Conservation (phyloP, 1,140 invertebrate genomes). For the Bombus picipes region DNA sequence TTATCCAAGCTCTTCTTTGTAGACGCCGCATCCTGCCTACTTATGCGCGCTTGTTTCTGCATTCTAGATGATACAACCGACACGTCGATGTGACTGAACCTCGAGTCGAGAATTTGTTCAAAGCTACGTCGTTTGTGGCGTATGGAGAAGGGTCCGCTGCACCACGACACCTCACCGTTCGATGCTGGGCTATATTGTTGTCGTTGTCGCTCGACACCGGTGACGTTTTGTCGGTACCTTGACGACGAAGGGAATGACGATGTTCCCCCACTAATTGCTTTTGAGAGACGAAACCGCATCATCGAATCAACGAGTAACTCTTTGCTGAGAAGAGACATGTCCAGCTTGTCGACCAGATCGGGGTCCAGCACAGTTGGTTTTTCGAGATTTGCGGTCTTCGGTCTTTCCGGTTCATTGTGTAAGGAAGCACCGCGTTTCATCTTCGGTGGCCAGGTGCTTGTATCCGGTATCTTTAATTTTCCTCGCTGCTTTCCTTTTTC, state of each 20-base stretch:
- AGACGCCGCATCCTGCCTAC: neutral
- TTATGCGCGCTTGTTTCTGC: constrained; percentile 35
- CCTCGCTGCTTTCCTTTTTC: constrained; percentile 23
- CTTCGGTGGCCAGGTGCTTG: constrained; percentile 80
- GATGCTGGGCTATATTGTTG: constrained; percentile 4
- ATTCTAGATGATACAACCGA: constrained; percentile 36
- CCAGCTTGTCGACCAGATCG: constrained; percentile 82
- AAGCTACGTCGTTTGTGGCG: constrained; percentile 64
- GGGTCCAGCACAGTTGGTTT: constrained; percentile 84
- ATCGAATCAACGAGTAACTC: constrained; percentile 82
- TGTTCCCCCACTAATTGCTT: constrained; percentile 49
- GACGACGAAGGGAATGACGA: constrained; percentile 52
- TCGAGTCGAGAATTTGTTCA: constrained; percentile 59
- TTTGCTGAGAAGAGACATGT: constrained; percentile 85
- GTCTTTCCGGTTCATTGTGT: constrained; percentile 73
- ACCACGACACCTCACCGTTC: constrained; percentile 33
- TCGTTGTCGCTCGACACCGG: constrained; percentile 7
- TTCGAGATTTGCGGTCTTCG: constrained; percentile 85
- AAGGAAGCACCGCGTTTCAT: constrained; percentile 64
- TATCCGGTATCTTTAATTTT: constrained; percentile 69
- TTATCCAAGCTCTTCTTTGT: constrained; percentile 37
- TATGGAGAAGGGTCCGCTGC: constrained; percentile 20
- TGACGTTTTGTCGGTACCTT: constrained; percentile 51
- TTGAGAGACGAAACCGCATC: constrained; percentile 49
- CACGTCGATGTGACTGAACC: constrained; percentile 41